Percentiles rank a stretch among this genome's conserved stretches.
Conservation (phyloP, 2,113 vertebrate species). For the Nothoprocta perdicaria region DNA sequence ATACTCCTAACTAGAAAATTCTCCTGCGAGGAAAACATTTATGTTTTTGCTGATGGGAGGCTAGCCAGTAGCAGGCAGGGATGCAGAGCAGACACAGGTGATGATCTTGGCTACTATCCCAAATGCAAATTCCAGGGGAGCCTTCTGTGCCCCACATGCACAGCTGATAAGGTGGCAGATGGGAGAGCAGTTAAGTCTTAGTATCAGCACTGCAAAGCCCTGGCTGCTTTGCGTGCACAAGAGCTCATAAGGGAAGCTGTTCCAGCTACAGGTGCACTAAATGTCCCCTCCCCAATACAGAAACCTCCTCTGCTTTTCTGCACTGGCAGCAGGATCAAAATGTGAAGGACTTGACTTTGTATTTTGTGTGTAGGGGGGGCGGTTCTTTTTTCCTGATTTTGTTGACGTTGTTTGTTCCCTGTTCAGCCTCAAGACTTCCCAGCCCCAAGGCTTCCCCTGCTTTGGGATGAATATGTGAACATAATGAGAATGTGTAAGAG, state of each 20-base stretch:
- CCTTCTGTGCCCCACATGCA: neutral
- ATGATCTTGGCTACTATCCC: neutral
- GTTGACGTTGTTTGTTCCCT: neutral
- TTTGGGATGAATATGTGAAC: neutral
- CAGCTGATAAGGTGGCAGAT: neutral
- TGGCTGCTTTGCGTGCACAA: neutral
- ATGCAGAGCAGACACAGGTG: neutral
- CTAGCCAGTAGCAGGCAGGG: neutral
- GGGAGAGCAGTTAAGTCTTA: neutral
- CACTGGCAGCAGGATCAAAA: neutral
- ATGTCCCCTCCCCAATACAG: neutral
- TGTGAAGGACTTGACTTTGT: neutral
- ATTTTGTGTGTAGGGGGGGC: neutral
- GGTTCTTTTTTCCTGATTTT: neutral
- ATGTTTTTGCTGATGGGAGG: neutral
- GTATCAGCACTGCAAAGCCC: neutral
- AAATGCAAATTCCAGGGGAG: neutral
- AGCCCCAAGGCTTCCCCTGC: neutral
- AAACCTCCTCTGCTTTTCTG: neutral
- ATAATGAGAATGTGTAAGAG: neutral
- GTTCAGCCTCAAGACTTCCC: neutral
- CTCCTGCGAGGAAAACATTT: slow-evolving; percentile 19
- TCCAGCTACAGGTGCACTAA: neutral
- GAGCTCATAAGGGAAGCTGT: accelerated
- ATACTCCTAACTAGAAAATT: neutral